Evolutionary conservation across 2,888 invertebrate species (phyloP), one percentile per base, ranked within the genome.

Genomic region (Nebria salina): DNA sequence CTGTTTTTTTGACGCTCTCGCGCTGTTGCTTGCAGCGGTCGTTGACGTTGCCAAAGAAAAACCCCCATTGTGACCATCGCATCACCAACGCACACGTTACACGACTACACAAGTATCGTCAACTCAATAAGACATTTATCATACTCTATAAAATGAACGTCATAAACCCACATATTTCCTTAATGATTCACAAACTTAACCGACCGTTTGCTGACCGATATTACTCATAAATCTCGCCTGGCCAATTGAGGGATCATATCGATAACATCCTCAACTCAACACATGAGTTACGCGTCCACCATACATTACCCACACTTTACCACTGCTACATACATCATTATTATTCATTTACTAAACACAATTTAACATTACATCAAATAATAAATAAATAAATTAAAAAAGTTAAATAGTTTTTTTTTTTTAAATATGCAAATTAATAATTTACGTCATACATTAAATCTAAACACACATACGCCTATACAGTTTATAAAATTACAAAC

Each of bases 81-180:
- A 73, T 73, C 73, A 73, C 73, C 73, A 73, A 73, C 73, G 73
- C 73, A 34, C 72, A 20, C 13, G 11, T n/a, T n/a, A 26, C 72
- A 7, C 13, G 25, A 13, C 11, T 13, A 54, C 54, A 72, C 72
- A 34, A 72, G 25, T n/a, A 34, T 72, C 34, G 72, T 72, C n/a
- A n/a, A 73, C 43, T 73, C 73, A 42, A 41, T 73, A 42, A 73
- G 43, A 73, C 73, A 73, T 73, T 73, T 73, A 73, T 73, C 73
- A 73, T 73, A 43, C 42, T 54, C 42, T 41, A 11, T 20, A 42
- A 43, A 43, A 41, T 73, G 54, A 43, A 26, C 42, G 42, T 68
- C 26, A 20, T 26, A 42, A 34, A 15, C 73, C 73, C 73, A 73
- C 73, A 73, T 73, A 34, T 54, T 41, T n/a, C 43, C 41, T 73